phyloP scores from a whole-genome alignment of 2,888 invertebrate genomes.

The Oithona nana region DNA sequence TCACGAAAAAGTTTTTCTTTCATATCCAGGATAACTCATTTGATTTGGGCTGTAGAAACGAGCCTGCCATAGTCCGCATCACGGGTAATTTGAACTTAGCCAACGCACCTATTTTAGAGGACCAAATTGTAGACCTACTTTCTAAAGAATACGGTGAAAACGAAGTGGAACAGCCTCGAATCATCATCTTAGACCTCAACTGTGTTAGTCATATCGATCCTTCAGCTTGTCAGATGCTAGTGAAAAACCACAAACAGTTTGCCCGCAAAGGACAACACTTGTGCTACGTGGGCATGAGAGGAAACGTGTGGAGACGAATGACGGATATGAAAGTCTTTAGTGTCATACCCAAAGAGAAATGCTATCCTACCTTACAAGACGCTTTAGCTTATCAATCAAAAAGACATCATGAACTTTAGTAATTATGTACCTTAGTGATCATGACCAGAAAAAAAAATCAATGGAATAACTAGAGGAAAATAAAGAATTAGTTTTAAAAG shows the following conservation, averaged over 20 bases:
- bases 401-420: too few species aligned
- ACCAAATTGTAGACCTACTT: slow-evolving; percentile 10
- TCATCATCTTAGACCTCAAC: slow-evolving; percentile 40
- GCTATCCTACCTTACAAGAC: slow-evolving; percentile 8
- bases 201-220: slow-evolving; percentile 43
- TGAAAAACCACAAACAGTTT: slow-evolving; percentile 18
- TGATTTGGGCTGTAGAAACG: neutral
- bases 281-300: slow-evolving; percentile 17
- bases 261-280: slow-evolving; percentile 18
- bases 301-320: slow-evolving; percentile 5
- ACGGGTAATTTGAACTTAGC: neutral
- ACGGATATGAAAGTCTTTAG: neutral
- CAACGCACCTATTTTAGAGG: neutral
- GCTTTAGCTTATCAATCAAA: neutral
- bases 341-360: neutral
- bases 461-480: too few species aligned
- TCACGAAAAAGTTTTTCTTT: too few species aligned
- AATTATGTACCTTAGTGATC: too few species aligned
- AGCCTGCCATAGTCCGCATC: neutral
- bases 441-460: too few species aligned
- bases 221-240: slow-evolving; percentile 20
- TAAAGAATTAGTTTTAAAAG: too few species aligned
- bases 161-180: slow-evolving; percentile 19
- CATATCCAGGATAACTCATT: neutral
- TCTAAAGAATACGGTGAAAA: slow-evolving; percentile 1